Conservation (phyloP, 2,113 vertebrate species). For the Myiozetetes cayanensis region DNA sequence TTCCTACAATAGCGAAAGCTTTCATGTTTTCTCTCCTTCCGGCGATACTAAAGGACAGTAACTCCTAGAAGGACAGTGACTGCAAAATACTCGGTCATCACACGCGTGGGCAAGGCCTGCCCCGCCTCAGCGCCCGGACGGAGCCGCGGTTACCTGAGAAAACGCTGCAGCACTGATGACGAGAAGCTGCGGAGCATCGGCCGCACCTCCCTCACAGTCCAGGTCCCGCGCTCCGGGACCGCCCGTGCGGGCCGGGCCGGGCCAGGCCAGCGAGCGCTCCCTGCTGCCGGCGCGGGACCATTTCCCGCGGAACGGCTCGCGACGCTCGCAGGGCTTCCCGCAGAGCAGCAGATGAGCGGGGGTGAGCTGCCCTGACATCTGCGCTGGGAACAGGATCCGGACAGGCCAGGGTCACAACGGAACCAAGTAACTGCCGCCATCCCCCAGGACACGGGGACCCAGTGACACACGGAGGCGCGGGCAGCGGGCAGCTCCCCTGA, state of each 20-base stretch:
- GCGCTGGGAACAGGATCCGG: too few species aligned
- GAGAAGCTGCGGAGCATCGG: background rate
- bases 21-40: rapidly evolving
- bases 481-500: rapidly evolving
- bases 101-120: background rate
- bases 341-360: background rate
- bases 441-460: background rate
- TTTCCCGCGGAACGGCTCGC: background rate
- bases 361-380: rapidly evolving
- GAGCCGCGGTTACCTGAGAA: too few species aligned
- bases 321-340: too few species aligned
- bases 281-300: background rate
- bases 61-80: rapidly evolving
- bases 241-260: background rate
- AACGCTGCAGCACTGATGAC: rapidly evolving
- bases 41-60: rapidly evolving
- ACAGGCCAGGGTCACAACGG: rapidly evolving
- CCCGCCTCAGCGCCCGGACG: background rate
- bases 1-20: rapidly evolving
- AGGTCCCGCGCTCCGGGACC: background rate
- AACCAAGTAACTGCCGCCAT: background rate
- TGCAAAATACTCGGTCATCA: too few species aligned
- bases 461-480: too few species aligned
- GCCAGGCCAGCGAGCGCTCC: background rate
- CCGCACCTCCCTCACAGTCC: background rate